Evolutionary conservation across 1,140 invertebrate genomes (phyloP), one percentile per base, ranked within the genome.

Genomic region (Mya arenaria): DNA sequence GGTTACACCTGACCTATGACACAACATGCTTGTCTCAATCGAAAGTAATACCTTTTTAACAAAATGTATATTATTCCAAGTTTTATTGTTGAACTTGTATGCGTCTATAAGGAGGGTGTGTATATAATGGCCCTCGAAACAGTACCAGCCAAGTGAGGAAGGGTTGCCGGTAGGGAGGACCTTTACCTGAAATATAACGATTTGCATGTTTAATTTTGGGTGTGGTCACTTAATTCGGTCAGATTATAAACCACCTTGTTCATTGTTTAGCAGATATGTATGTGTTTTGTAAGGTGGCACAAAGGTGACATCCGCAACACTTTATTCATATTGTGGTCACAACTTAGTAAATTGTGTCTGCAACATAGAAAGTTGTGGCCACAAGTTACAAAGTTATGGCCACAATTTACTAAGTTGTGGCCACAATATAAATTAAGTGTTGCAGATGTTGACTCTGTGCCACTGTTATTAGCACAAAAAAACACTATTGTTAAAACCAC

Each of bases 91-190:
- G 86, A 94, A 94, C 5, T 90, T 86, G 71, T 93, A 94, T 1
- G 91, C 90, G 8, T 92, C 48, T 6, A 84, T 88, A 4, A 94
- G 83, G 5, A 94, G 65, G 1, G 86, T 89, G 30, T 87, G 83
- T 17, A 94, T 88, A 73, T 91, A 94, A 19, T 85, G 81, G n/a
- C 90, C 87, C 48, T 92, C 84, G 74, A 94, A 92, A 84, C 94
- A 94, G 65, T 92, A 91, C 82, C 80, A 89, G 0, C 82, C 84
- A 2, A 88, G 65, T 48, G 81, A 37, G 28, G 36, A 63, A n/a
- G 74, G 15, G 17, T 80, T 34, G 15, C 65, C 56, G 19, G 84
- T 72, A 68, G 71, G 71, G 66, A 89, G 87, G 0, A 65, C 58
- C 62, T 86, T 65, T 17, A 89, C 86, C 1, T 62, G 19, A 2